Evolutionary conservation across 2,888 invertebrate genomes (phyloP), one percentile per base, ranked within the genome.

Genomic region (Stomorhina lunata): DNA sequence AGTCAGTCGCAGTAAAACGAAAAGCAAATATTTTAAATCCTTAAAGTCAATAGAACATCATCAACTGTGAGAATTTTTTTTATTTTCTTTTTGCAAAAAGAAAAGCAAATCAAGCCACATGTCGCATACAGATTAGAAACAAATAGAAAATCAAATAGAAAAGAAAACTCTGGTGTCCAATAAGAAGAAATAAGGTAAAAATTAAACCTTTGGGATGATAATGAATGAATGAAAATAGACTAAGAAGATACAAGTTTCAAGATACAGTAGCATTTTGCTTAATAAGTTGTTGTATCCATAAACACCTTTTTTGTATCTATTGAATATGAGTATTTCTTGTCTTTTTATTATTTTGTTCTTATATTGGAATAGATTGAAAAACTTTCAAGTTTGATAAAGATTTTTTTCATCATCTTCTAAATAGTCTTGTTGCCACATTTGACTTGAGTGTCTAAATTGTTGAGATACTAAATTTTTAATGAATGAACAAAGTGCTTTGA

Each of bases 21-120:
- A 77, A 72, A 75, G 86, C 88, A 87, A 87, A 86, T 89, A 86
- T 87, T 87, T 73, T 85, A 86, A 88, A 89, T 87, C 87, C 87
- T 86, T 86, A 88, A 88, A 88, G 87, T 87, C 88, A 89, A 89
- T 85, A 83, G 37, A 78, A 50, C 15, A 75, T 4, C 34, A 48
- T n/a, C 50, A 48, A 17, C 22, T 6, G 25, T 15, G 6, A 22
- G 0, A 27, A 6, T n/a, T 10, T 37, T 57, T 34, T 66, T 61
- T 55, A n/a, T n/a, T n/a, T n/a, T n/a, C n/a, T 17, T 45, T 50
- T 78, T 61, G 34, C 59, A 61, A 80, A 71, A 7, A 34, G 63
- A 59, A 37, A 45, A 48, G 0, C 34, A 83, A 84, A 73, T 68
- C 61, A 81, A 83, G 65, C 68, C 77, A 84, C 84, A 79, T 78